A percentile compares a stretch with the other conserved stretches of the same genome.
Conservation (phyloP, 2,888 invertebrate genomes). For the Dendrolimus houi region DNA sequence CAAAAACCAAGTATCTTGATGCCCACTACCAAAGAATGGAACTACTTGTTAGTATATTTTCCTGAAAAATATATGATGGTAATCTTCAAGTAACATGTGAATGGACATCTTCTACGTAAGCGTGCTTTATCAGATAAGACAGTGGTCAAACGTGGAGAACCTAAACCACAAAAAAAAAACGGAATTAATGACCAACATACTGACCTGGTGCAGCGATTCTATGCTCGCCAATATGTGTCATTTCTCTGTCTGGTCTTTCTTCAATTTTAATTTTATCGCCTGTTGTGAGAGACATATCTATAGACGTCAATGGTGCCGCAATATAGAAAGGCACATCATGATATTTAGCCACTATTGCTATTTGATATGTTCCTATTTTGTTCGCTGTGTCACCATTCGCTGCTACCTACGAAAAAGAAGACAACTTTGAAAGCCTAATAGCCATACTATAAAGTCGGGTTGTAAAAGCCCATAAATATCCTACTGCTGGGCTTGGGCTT, state of each 20-base stretch:
- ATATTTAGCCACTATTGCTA: slow-evolving; percentile 93
- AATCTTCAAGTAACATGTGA: too few species aligned
- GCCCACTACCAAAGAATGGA: too few species aligned
- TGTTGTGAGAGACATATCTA: slow-evolving; percentile 85
- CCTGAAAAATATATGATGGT: too few species aligned
- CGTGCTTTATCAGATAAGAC: too few species aligned
- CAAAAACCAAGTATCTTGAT: too few species aligned
- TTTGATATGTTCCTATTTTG: slow-evolving; percentile 98
- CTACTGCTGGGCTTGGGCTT: too few species aligned
- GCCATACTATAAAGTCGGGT: background rate
- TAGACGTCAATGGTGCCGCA: slow-evolving; percentile 94
- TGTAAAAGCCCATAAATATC: too few species aligned
- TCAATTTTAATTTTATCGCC: slow-evolving; percentile 96
- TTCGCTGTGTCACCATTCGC: slow-evolving; percentile 99
- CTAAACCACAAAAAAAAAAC: too few species aligned
- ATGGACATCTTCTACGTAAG: too few species aligned
- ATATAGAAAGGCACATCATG: slow-evolving; percentile 97
- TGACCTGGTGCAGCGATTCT: slow-evolving; percentile 91
- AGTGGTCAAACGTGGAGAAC: too few species aligned
- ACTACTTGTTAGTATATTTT: too few species aligned
- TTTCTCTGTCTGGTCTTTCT: slow-evolving; percentile 92
- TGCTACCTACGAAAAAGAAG: slow-evolving; percentile 78
- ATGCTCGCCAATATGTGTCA: slow-evolving; percentile 92
- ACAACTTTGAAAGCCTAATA: slow-evolving; percentile 1
- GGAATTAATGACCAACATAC: background rate